Conservation (phyloP, 2,113 vertebrate species). For the Pantherophis guttatus region DNA sequence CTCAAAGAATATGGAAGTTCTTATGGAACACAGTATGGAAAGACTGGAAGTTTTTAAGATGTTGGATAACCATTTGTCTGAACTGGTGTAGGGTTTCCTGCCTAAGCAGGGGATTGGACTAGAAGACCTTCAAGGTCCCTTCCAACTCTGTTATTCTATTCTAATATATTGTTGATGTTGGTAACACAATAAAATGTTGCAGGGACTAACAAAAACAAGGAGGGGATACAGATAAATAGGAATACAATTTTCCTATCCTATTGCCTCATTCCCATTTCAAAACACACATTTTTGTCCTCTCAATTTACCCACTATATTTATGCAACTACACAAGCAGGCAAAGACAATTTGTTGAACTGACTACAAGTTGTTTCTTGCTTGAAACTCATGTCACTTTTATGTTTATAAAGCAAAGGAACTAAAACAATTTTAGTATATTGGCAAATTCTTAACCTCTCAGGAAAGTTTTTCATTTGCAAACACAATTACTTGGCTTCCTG, state of each 20-base stretch:
- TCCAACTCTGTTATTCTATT: too few relatives aligned
- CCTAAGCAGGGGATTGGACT: too few relatives aligned
- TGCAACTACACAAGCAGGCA: neutral
- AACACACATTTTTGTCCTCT: neutral
- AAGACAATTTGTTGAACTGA: neutral
- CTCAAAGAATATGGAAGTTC: neutral
- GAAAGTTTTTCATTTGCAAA: slow-evolving; percentile 40
- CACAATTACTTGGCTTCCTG: slow-evolving; percentile 52
- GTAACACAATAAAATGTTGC: neutral
- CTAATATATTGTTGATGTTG: neutral
- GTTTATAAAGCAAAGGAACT: slow-evolving; percentile 2
- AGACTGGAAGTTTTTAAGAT: too few relatives aligned
- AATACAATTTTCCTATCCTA: neutral
- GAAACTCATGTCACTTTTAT: neutral
- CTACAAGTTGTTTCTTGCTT: neutral
- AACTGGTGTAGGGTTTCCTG: too few relatives aligned
- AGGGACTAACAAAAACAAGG: neutral
- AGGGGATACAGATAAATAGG: neutral
- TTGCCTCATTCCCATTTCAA: neutral
- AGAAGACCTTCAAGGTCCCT: too few relatives aligned
- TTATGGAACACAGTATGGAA: too few relatives aligned
- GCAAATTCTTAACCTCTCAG: slow-evolving; percentile 28
- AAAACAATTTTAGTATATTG: slow-evolving; percentile 20
- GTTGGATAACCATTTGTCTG: too few relatives aligned
- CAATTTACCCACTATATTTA: neutral